A percentile compares a stretch with the other conserved stretches of the same genome.
Conservation (phyloP, 2,888 invertebrate species). For the Tridacna crocea region DNA sequence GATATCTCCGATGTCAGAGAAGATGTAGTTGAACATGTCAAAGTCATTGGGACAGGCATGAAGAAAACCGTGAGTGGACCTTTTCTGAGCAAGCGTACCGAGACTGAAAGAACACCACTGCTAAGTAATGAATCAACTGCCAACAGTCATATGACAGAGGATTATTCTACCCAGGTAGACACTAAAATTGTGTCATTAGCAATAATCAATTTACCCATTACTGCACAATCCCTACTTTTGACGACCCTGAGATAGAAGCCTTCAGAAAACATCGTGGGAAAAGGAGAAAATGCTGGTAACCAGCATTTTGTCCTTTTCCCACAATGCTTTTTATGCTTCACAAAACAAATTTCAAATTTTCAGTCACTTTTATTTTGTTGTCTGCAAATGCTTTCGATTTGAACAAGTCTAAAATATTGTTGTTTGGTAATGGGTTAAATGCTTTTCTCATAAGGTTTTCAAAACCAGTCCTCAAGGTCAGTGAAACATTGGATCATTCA, state of each 20-base stretch:
- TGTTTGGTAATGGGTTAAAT: neutral
- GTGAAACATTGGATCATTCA: no score
- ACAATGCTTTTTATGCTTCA: neutral
- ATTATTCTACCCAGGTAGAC: conserved; percentile 17
- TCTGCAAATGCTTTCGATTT: neutral
- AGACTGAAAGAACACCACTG: conserved; percentile 64
- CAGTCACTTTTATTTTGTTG: no score
- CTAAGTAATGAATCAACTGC: conserved; percentile 22
- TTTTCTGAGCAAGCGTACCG: conserved; percentile 32
- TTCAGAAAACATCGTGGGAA: neutral
- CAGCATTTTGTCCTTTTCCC: no score
- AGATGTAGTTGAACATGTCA: conserved; percentile 96
- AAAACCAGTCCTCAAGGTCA: no score
- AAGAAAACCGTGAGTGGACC: conserved; percentile 69
- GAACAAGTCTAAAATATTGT: neutral
- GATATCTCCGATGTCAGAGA: conserved; percentile 97
- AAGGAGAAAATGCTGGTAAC: neutral
- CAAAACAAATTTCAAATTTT: no score
- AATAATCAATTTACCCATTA: neutral
- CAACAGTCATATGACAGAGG: neutral
- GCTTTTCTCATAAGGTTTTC: no score
- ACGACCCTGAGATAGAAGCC: neutral
- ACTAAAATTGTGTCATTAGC: no score
- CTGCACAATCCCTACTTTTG: neutral
- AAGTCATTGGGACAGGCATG: conserved; percentile 89